A percentile compares a stretch with the other conserved stretches of the same genome.
These are phyloP conservation scores for Euwallacea similis DNA, from an alignment of 1,140 invertebrate species.

Conservation along the genomic window DNA sequence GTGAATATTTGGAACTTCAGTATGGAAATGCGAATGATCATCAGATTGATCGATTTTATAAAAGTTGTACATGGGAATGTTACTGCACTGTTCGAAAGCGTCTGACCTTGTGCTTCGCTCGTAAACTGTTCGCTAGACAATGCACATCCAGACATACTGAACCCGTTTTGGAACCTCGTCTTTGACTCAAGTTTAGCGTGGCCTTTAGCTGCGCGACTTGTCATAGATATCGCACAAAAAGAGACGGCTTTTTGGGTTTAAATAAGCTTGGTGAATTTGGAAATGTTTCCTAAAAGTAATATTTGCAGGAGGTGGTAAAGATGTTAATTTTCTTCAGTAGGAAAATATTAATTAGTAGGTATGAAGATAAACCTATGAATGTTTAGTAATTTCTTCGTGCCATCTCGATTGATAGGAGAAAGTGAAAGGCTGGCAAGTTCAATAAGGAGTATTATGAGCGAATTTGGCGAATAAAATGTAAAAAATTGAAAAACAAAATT, in stretches of 20 bases:
- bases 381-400: too few relatives aligned
- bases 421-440: too few relatives aligned
- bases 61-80: not conserved
- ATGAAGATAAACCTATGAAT: too few relatives aligned
- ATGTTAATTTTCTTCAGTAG: too few relatives aligned
- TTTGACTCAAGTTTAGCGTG: slow-evolving; percentile 36
- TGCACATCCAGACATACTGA: slow-evolving; percentile 40
- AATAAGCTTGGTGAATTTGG: too few relatives aligned
- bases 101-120: slow-evolving; percentile 36
- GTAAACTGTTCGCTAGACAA: slow-evolving; percentile 35
- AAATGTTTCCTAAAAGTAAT: too few relatives aligned
- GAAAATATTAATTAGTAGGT: too few relatives aligned
- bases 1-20: not conserved
- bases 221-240: slow-evolving; percentile 5
- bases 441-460: too few relatives aligned
- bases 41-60: not conserved
- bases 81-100: slow-evolving; percentile 22
- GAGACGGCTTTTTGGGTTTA: not conserved
- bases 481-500: not conserved
- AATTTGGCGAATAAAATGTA: too few relatives aligned
- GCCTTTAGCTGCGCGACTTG: slow-evolving; percentile 24
- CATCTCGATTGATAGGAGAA: too few relatives aligned
- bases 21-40: not conserved
- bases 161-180: slow-evolving; percentile 37
- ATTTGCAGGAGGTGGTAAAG: too few relatives aligned